A percentile compares a stretch with the other conserved stretches of the same genome.
Conservation (phyloP, 1,140 invertebrate genomes). For the Pseudomyrmex gracilis region DNA sequence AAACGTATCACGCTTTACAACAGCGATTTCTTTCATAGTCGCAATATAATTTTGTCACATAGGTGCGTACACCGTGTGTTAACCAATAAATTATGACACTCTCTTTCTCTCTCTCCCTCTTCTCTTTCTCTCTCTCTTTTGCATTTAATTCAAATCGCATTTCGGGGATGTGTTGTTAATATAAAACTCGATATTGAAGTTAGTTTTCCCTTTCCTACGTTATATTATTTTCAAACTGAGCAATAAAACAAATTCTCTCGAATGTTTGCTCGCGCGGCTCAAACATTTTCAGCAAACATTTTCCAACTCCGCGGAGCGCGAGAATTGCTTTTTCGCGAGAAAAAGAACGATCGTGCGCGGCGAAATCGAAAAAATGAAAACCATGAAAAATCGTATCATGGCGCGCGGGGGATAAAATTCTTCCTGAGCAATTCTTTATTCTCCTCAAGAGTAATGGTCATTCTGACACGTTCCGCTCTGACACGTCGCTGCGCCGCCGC, state of each 20-base stretch:
- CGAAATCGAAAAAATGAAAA: conserved; percentile 56
- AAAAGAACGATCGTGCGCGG: conserved; percentile 2
- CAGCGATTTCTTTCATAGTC: neutral
- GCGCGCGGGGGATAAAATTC: conserved; percentile 29
- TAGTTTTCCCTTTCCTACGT: neutral
- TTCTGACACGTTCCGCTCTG: conserved; percentile 52
- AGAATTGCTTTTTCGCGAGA: conserved; percentile 27
- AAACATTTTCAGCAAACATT: conserved; percentile 24
- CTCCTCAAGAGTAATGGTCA: conserved; percentile 59
- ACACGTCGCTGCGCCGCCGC: conserved; percentile 15
- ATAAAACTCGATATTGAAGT: conserved; percentile 9
- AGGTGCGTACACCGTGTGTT: too few relatives aligned
- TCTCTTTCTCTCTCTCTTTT: too few relatives aligned
- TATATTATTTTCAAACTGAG: conserved; percentile 8
- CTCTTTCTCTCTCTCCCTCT: too few relatives aligned
- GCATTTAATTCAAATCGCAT: neutral
- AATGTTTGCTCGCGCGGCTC: conserved; percentile 23
- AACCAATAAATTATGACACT: neutral
- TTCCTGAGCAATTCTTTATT: conserved; percentile 47
- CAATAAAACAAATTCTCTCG: conserved; percentile 39
- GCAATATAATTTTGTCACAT: neutral
- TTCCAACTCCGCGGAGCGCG: neutral
- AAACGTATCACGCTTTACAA: neutral
- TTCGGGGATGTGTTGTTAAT: neutral
- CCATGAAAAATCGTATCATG: conserved; percentile 55